Conservation (phyloP, 2,113 vertebrate species). For the Coptodon rendalli region DNA sequence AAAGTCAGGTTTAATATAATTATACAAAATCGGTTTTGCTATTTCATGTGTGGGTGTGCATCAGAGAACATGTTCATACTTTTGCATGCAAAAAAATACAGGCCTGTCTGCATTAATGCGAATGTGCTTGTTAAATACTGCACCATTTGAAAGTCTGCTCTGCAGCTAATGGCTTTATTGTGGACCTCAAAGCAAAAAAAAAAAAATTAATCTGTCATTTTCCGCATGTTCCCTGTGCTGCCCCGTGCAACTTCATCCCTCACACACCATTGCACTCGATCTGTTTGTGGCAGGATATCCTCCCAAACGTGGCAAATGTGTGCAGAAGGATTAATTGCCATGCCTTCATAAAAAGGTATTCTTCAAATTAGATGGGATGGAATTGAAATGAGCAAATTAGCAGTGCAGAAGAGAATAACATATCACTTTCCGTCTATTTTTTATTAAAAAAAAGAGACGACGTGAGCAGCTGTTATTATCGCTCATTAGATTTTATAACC, state of each 20-base stretch:
- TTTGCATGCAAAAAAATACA: background rate
- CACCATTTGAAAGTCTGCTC: background rate
- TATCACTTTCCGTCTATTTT: background rate
- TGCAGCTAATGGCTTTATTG: background rate
- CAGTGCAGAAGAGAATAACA: background rate
- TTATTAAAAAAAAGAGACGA: background rate
- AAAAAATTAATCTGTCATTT: background rate
- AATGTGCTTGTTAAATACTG: background rate
- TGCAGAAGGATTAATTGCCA: background rate
- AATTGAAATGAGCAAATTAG: constrained; percentile 33
- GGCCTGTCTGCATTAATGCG: background rate
- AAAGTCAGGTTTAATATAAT: background rate
- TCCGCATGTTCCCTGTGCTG: background rate
- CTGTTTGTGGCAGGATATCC: constrained; percentile 2
- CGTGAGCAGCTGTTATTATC: background rate
- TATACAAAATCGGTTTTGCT: background rate
- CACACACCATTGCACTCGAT: background rate
- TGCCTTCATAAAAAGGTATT: constrained; percentile 4
- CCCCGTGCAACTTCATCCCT: background rate
- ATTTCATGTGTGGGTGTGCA: background rate
- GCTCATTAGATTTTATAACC: constrained; percentile 2
- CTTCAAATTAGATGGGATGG: constrained; percentile 5
- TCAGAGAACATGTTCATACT: background rate
- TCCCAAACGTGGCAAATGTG: background rate
- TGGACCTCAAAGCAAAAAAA: background rate